A percentile compares a stretch with the other conserved stretches of the same genome.
Conservation (phyloP, 2,797 vertebrate species). For the Microhierax caerulescens region DNA sequence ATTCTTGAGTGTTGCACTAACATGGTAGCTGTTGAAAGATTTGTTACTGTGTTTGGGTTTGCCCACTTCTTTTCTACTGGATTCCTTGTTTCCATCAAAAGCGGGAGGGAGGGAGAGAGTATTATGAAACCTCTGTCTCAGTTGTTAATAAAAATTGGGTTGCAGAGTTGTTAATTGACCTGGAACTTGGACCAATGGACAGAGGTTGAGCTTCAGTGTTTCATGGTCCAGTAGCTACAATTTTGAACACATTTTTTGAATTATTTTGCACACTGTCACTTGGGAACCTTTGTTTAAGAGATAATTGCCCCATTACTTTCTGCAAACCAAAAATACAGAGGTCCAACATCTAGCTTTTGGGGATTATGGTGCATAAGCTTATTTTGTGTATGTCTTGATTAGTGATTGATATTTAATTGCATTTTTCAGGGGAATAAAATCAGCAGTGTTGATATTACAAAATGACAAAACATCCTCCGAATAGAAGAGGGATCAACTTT, state of each 20-base stretch:
- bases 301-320: not conserved
- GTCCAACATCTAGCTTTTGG: constrained; percentile 10
- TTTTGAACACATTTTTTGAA: not conserved
- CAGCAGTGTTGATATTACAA: constrained; percentile 78
- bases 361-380: constrained; percentile 50
- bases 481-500: constrained; percentile 92
- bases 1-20: not conserved
- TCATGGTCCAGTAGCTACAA: not conserved
- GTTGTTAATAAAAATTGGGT: not conserved
- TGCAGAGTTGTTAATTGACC: not conserved
- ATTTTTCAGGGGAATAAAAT: constrained; percentile 81
- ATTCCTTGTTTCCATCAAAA: not conserved
- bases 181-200: not conserved
- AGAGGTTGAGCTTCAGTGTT: not conserved
- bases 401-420: constrained; percentile 76
- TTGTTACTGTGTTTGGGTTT: not conserved
- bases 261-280: not conserved
- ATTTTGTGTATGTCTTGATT: constrained; percentile 59
- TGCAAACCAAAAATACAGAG: not conserved
- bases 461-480: constrained; percentile 97
- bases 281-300: not conserved
- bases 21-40: not conserved
- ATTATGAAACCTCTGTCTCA: not conserved
- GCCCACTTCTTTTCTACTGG: not conserved
- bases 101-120: not conserved